Evolutionary conservation across 2,113 vertebrate genomes (phyloP).

Genomic region (Chamaea fasciata): DNA sequence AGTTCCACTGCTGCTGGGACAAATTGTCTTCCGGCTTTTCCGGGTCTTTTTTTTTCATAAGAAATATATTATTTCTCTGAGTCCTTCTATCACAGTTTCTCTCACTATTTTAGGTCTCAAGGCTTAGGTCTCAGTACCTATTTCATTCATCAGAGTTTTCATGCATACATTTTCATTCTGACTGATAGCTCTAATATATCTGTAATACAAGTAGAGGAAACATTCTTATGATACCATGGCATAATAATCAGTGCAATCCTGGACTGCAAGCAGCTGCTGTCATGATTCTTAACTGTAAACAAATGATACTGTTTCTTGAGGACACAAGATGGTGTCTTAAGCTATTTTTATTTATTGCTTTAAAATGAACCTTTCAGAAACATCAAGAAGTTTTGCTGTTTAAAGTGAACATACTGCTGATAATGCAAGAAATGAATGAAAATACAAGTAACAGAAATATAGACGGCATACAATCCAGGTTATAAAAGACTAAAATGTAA

Average conservation of each 20-base stretch:
- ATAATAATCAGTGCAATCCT: neutral
- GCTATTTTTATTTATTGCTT: slow-evolving; percentile 2
- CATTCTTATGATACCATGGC: neutral
- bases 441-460: neutral
- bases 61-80: neutral
- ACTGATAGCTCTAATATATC: neutral
- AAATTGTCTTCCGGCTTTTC: neutral
- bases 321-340: slow-evolving; percentile 3
- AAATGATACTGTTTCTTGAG: slow-evolving; percentile 32
- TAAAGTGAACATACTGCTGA: neutral
- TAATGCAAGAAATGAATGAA: neutral
- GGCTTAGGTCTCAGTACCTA: neutral
- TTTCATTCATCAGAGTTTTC: neutral
- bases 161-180: neutral
- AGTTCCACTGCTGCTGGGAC: neutral
- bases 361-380: neutral
- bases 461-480: neutral
- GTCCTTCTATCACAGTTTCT: neutral
- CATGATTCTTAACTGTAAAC: slow-evolving; percentile 12
- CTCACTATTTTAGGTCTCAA: neutral
- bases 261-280: slow-evolving; percentile 3
- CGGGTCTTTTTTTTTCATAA: neutral
- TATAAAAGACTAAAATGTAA: neutral
- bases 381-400: neutral
- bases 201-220: neutral